These are phyloP conservation scores for Crotalus viridis DNA, from an alignment of 2,113 vertebrate species.

Conservation along the genomic window DNA sequence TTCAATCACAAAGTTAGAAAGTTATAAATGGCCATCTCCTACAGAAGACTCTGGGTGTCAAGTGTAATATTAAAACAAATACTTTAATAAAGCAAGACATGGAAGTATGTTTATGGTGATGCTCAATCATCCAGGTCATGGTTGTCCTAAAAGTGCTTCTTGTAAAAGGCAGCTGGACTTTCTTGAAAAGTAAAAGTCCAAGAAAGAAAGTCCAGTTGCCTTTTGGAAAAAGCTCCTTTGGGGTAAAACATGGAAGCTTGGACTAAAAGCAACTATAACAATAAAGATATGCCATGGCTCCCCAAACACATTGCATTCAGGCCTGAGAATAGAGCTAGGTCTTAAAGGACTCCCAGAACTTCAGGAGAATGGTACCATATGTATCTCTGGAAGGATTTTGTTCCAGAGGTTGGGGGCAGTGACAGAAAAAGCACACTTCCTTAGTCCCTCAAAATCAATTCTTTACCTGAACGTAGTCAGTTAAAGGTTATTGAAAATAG, in stretches of 20 bases:
- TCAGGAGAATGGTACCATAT: background rate
- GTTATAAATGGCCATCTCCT: background rate
- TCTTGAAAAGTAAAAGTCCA: too few species aligned
- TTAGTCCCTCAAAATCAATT: background rate
- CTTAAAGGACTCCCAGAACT: background rate
- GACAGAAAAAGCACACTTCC: background rate
- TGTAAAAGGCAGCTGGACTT: too few species aligned
- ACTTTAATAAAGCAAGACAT: background rate
- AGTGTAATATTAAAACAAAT: background rate
- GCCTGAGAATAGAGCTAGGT: background rate
- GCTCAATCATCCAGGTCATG: too few species aligned
- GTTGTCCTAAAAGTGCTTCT: too few species aligned
- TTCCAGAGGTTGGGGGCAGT: background rate
- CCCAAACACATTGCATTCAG: background rate
- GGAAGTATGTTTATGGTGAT: background rate
- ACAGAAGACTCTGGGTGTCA: background rate
- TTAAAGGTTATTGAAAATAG: background rate
- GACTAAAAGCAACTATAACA: background rate
- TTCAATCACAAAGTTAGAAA: background rate
- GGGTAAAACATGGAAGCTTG: background rate
- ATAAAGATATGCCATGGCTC: background rate
- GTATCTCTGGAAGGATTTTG: background rate
- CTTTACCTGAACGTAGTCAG: background rate
- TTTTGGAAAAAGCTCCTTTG: too few species aligned
- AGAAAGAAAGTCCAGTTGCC: too few species aligned